These are phyloP conservation scores for Eutrigla gurnardus DNA, from an alignment of 2,797 vertebrate genomes.

Conservation along the genomic window DNA sequence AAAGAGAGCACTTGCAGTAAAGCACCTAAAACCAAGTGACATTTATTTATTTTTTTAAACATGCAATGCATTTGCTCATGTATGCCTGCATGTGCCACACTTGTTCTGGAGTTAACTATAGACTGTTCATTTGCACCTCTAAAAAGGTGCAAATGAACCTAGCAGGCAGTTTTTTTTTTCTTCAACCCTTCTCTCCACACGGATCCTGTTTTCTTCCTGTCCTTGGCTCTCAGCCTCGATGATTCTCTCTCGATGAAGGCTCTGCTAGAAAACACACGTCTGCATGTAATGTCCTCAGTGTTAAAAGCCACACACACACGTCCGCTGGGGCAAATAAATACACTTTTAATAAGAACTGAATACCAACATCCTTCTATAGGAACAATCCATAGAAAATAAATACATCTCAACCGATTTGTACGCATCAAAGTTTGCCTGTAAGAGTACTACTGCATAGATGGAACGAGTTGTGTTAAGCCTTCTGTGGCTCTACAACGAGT, in stretches of 20 bases:
- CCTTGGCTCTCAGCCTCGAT: conserved; percentile 25
- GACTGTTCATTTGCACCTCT: conserved; percentile 55
- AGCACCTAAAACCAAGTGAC: conserved; percentile 12
- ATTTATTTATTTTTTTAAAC: conserved; percentile 19
- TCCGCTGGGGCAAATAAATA: not conserved
- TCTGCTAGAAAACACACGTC: conserved; percentile 27
- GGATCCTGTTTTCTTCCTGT: conserved; percentile 25
- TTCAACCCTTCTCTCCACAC: conserved; percentile 22
- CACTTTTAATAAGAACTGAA: not conserved
- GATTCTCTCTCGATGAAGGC: conserved; percentile 32
- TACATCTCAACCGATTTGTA: not conserved
- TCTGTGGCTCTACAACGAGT: not conserved
- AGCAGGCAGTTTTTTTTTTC: conserved; percentile 14
- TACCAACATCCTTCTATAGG: not conserved
- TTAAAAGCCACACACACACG: conserved; percentile 24
- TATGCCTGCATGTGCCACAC: conserved; percentile 34
- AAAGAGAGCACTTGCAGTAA: conserved; percentile 9
- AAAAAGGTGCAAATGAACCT: conserved; percentile 41
- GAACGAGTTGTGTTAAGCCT: not conserved
- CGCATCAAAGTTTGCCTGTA: not conserved
- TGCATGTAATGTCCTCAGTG: conserved; percentile 20
- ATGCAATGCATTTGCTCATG: conserved; percentile 44
- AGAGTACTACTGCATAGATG: not conserved
- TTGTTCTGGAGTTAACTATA: conserved; percentile 19
- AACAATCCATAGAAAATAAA: not conserved